Evolutionary conservation across 2,797 vertebrate species (phyloP).

Genomic region (Cuculus canorus): DNA sequence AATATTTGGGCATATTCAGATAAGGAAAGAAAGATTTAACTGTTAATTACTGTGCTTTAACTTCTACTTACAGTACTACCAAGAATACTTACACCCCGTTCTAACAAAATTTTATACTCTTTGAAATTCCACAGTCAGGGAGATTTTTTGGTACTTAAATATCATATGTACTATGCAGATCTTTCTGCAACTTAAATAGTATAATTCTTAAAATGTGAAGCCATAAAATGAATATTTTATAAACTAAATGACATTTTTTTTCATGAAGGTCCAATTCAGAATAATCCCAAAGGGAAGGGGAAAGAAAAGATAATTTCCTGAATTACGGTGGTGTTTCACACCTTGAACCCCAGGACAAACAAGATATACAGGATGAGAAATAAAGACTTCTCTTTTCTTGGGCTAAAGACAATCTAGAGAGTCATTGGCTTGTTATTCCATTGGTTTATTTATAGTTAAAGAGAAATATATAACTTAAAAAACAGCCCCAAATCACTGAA

Average conservation of each 20-base stretch:
- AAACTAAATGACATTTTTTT: not conserved
- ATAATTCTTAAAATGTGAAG: not conserved
- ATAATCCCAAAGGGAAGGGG: not conserved
- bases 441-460: not conserved
- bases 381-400: not conserved
- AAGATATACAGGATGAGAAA: not conserved
- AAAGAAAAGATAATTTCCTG: not conserved
- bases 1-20: not conserved
- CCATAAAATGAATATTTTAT: not conserved
- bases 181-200: not conserved
- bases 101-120: not conserved
- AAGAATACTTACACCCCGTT: not conserved
- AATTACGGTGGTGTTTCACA: not conserved
- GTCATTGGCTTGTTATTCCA: not conserved
- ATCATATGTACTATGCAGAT: fast-evolving
- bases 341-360: not conserved
- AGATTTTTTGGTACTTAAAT: not conserved
- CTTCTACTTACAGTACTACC: not conserved
- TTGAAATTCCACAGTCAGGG: not conserved
- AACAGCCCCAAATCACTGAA: fast-evolving
- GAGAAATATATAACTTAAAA: not conserved
- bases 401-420: not conserved
- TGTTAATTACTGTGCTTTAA: not conserved
- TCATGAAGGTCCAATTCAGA: not conserved
- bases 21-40: not conserved